Base-by-base conservation (phyloP, 2,797 vertebrate genomes). In the Chromis chromis region DNA sequence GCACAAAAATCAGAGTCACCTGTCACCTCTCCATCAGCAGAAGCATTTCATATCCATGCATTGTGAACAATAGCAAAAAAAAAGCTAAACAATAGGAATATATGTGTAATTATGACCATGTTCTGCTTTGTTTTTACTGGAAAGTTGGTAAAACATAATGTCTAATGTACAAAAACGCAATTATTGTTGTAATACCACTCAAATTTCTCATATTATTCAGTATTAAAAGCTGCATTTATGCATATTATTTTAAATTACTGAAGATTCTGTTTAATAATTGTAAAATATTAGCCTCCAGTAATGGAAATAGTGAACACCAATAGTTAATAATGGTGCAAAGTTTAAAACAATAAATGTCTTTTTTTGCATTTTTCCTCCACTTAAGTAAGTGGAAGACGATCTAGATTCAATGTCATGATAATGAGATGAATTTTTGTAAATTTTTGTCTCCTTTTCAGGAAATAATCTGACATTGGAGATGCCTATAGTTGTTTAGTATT, bases 21-120 rank as follows among this genome's bases (percentile, higher is more conserved):
- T 25, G 39, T 4, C 54, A 50, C 53, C 21, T 57, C 50, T 57
- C 54, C 59, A 62, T 24, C 62, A 54, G 27, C 46, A 21, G 9
- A 17, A 3, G 52, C 50, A 61, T 70, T 77, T 73, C 33, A 70
- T 70, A 42, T 46, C 58, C 22, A 19, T 61, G 39, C 36, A 53
- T 33, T 64, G 22, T 44, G 39, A 54, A 54, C 49, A 39, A 6
- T 5, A 27, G 36, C 6, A 39, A 65, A 31, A 21, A 57, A 53
- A 16, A 49, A 7, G 6, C 19, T 1, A 8, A 31, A 40, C 39
- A 40, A 40, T 14, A 40, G 14, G 31, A 31, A 1, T 9, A 8
- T 31, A 31, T 31, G 6, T 40, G 4, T 14, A 3, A 14, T 22
- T 10, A 11, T 21, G n/a, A 39, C n/a, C 8, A 21, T 27, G 22